Base-by-base conservation (phyloP, 1,140 invertebrate species). In the Temnothorax nylanderi region DNA sequence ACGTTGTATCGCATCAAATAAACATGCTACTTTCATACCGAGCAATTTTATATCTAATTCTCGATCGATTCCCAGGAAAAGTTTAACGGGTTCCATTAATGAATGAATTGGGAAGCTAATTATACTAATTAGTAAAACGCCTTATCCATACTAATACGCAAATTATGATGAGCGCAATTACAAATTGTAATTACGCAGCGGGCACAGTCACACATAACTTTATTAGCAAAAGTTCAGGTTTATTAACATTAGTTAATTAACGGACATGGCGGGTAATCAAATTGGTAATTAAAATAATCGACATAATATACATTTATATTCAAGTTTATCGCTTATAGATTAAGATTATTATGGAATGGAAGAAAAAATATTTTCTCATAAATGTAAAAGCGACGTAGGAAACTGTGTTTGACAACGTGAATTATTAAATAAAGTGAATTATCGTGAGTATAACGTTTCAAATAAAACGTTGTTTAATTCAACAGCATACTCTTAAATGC, bases 231-330 rank as follows among this genome's bases (percentile, higher is more conserved):
- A 69, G 44, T 26, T 65, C 47, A 54, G 21, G 13, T 21, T 71
- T n/a, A 47, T 71, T 47, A 44, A n/a, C 49, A 81, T 71, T 37
- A 10, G 21, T 13, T 81, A 81, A 81, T 81, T 75, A 75, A 84
- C 56, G 18, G 69, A 32, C 5, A 44, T 13, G 26, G 47, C n/a
- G 16, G 2, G n/a, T 21, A 72, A 82, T 72, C 41, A 18, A 82
- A 74, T 47, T 21, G 11, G 11, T 47, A 37, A 74, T 62, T 13
- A 47, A 56, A 82, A 37, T 74, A 82, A 74, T 58, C 26, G 34
- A 49, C n/a, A 4, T 16, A 41, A 81, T 26, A 4, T 11, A 44
- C 44, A 37, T 37, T 64, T 78, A 78, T 16, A 78, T 32, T 44
- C 13, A 16, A 8, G 10, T 67, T 67, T 44, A 26, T 58, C 34